These are phyloP conservation scores for Scolopax bukidnonensis DNA, from an alignment of 2,797 vertebrate species.

Conservation along the genomic window DNA sequence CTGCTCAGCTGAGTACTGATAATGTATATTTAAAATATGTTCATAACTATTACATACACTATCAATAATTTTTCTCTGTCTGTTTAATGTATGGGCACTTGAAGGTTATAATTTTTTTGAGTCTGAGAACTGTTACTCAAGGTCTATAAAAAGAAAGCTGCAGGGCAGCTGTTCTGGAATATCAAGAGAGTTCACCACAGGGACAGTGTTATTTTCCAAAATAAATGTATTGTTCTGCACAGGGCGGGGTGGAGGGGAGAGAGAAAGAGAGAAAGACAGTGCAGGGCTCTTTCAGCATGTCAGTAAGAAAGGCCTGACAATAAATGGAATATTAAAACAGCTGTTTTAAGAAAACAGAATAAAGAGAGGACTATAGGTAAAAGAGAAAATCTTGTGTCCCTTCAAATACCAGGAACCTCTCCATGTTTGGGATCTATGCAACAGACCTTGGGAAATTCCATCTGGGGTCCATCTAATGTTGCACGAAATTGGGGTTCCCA, in stretches of 20 bases:
- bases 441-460: not conserved
- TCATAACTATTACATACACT: not conserved
- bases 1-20: not conserved
- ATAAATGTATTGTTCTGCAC: not conserved
- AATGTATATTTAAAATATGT: not conserved
- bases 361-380: not conserved
- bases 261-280: not conserved
- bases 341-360: not conserved
- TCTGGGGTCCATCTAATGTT: not conserved
- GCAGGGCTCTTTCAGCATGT: not conserved
- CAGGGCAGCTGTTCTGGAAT: not conserved
- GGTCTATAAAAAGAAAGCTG: not conserved
- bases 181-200: not conserved
- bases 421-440: not conserved
- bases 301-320: not conserved
- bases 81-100: not conserved
- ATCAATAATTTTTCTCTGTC: not conserved
- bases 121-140: not conserved
- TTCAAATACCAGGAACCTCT: not conserved
- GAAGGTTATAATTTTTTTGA: not conserved
- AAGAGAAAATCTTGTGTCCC: not conserved
- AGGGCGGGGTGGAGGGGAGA: accelerated
- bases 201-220: not conserved
- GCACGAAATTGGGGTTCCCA: not conserved
- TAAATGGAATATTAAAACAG: not conserved